These are phyloP conservation scores for Phylloscopus trochilus DNA, from an alignment of 2,113 vertebrate genomes.

Conservation along the genomic window DNA sequence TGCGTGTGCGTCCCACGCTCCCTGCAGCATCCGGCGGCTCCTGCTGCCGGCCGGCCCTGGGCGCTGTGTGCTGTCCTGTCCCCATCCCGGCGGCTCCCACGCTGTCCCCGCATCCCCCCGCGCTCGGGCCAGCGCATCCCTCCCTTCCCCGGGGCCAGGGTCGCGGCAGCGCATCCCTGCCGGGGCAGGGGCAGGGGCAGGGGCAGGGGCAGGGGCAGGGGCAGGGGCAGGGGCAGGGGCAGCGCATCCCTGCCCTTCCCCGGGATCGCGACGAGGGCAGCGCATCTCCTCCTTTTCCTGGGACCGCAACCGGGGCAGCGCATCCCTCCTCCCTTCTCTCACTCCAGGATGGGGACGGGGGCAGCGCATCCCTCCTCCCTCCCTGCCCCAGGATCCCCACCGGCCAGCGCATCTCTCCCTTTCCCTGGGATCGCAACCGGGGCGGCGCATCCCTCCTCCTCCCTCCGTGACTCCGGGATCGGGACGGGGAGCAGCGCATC, in stretches of 20 bases:
- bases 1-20: background rate
- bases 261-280: background rate
- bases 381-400: background rate
- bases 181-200: background rate
- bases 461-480: background rate
- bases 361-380: background rate
- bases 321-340: background rate
- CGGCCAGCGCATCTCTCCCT: background rate
- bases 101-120: background rate
- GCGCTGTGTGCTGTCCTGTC: background rate
- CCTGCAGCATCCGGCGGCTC: background rate
- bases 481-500: background rate
- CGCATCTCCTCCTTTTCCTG: background rate
- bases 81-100: background rate
- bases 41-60: background rate
- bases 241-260: background rate
- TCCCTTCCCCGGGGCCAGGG: background rate
- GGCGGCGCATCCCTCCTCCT: background rate
- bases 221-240: background rate
- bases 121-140: background rate
- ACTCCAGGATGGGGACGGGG: background rate
- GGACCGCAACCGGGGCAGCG: background rate
- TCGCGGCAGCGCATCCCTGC: background rate
- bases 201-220: background rate
- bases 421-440: too few species aligned